Evolutionary conservation across 2,113 vertebrate species (phyloP), one percentile per base, ranked within the genome.

Genomic region (Pygoscelis antarcticus): DNA sequence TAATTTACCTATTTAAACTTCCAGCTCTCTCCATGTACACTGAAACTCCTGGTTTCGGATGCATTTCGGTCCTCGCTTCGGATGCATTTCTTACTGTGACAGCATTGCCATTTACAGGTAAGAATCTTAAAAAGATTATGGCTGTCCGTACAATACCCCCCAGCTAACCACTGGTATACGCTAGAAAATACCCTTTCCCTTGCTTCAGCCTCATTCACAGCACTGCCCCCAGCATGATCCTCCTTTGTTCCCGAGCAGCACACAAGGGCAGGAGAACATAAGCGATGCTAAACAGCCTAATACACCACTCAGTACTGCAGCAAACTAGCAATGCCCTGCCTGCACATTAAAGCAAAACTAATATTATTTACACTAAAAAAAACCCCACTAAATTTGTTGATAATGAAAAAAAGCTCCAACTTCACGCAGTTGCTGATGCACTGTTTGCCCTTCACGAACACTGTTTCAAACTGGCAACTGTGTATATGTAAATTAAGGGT

Each of bases 301-400:
- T 0, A 9, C 60, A 19, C 30, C 32, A 6, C 65, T 7, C 36
- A 1, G 64, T 3, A 0, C 16, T 3, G 76, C 78, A n/a, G 55
- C 51, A 7, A 51, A n/a, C 27, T 0, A 17, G 44, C 27, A 8
- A 2, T 5, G 29, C 66, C 84, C 70, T 32, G 27, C 42, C 71
- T 7, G 30, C 34, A 27, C 44, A 5, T 6, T 3, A 42, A 30
- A 74, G 44, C n/a, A 49, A 42, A 75, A 20, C 42, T 36, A 16
- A 2, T 9, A 18, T 15, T 51, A 36, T 49, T 52, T 42, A 40
- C 62, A 29, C 7, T 10, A 1, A 1, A 7, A 40, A 57, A 38
- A n/a, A 21, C 6, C 42, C 42, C 42, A 42, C 30, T 30, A 7
- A 16, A 32, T 58, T 52, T 77, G 58, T 44, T 38, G 32, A 22